A percentile compares a stretch with the other conserved stretches of the same genome.
Conservation (phyloP, 2,797 vertebrate genomes). For the Cuniculus paca region DNA sequence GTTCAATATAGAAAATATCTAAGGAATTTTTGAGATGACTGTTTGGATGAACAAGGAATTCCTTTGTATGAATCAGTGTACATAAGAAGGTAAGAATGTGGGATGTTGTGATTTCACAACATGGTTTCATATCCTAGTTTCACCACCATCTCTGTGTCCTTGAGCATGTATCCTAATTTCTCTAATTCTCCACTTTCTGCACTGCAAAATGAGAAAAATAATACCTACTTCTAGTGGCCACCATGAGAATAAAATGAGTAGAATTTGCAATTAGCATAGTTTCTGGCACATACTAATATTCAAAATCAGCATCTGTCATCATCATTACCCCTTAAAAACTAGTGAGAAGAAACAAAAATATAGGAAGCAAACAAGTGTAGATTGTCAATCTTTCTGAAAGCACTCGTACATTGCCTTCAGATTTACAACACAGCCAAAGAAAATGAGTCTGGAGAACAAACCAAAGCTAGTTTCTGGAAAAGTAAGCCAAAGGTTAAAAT, state of each 20-base stretch:
- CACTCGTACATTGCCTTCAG: not conserved
- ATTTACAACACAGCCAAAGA: slow-evolving; percentile 38
- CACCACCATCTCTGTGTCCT: not conserved
- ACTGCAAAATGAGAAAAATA: slow-evolving; percentile 6
- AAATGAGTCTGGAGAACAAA: slow-evolving; percentile 14
- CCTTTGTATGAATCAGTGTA: not conserved
- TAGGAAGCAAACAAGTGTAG: not conserved
- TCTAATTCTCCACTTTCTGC: slow-evolving; percentile 6
- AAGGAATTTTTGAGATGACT: not conserved
- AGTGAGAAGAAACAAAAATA: not conserved
- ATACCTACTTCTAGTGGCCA: not conserved
- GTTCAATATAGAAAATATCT: not conserved
- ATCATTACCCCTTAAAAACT: not conserved
- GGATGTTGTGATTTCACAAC: not conserved
- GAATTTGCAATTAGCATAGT: not conserved
- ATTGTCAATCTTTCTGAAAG: not conserved
- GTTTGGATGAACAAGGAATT: not conserved
- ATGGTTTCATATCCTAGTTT: not conserved
- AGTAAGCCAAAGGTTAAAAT: slow-evolving; percentile 28
- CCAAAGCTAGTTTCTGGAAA: not conserved
- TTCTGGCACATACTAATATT: not conserved
- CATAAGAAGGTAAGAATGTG: not conserved
- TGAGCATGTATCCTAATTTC: not conserved
- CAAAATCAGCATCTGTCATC: not conserved
- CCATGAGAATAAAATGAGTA: not conserved